phyloP scores from a whole-genome alignment of 2,113 vertebrate genomes.

The Brachyhypopomus occidentalis region DNA sequence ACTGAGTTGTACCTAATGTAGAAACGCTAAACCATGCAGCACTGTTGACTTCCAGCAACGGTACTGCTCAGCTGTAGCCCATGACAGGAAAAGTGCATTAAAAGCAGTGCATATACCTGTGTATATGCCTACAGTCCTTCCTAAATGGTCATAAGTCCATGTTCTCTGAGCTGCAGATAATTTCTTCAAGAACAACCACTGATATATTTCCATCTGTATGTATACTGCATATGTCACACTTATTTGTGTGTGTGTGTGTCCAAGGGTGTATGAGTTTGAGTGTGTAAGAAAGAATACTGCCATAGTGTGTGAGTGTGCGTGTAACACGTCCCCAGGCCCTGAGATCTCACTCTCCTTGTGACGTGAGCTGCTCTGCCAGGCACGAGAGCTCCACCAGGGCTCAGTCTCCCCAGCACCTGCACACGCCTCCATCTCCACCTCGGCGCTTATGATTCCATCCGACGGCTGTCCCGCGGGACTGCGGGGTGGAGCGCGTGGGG shows the following conservation, averaged over 20 bases:
- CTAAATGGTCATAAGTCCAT: too few species aligned
- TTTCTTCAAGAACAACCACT: not conserved
- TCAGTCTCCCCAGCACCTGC: slow-evolving; percentile 29
- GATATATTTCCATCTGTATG: not conserved
- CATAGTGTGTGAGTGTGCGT: slow-evolving; percentile 6
- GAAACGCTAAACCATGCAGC: too few species aligned
- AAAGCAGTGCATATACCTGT: too few species aligned
- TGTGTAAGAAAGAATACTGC: not conserved
- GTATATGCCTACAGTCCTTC: too few species aligned
- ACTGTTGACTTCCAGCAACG: too few species aligned
- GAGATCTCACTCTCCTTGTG: slow-evolving; percentile 60
- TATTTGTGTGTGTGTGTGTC: slow-evolving; percentile 17
- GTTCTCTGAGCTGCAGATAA: too few species aligned
- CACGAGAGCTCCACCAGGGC: slow-evolving; percentile 58
- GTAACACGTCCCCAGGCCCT: slow-evolving; percentile 58
- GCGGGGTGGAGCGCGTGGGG: slow-evolving; percentile 90
- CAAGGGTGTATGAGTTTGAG: not conserved
- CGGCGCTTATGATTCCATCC: slow-evolving; percentile 78
- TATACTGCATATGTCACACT: not conserved
- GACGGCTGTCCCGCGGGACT: slow-evolving; percentile 97
- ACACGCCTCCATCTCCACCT: slow-evolving; percentile 29
- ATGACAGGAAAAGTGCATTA: too few species aligned
- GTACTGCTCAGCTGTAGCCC: too few species aligned
- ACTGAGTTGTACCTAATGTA: too few species aligned
- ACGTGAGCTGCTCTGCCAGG: slow-evolving; percentile 69